Base-by-base conservation (phyloP, 2,113 vertebrate species). In the Apteryx owenii region DNA sequence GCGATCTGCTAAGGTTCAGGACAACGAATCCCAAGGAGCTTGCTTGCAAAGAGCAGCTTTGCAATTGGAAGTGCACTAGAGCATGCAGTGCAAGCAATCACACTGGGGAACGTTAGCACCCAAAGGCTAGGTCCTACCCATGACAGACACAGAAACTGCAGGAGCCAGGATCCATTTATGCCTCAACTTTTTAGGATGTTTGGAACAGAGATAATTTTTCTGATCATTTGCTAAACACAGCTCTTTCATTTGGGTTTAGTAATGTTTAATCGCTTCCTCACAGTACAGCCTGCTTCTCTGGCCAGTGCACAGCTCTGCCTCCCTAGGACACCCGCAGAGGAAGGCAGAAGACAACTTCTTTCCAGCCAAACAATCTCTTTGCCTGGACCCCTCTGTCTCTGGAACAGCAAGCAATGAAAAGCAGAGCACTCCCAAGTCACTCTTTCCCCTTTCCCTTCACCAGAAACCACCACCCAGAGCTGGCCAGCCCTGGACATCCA, bases 81-180 rank as follows among this genome's bases (percentile, higher is more conserved):
- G 64, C 29, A 10, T 20, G 4, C 0, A 0, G 25, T 7, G 54
- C 18, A 15, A n/a, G 16, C n/a, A 61, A 17, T 26, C n/a, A 2
- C 6, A 10, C 22, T 26, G 20, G 5, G 28, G 29, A 48, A 12
- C 6, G 0, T 18, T 3, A 15, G 51, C 66, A 53, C 31, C 84
- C 22, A 3, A 31, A 20, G 46, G 14, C n/a, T 36, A 14, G 13
- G 13, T 19, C 73, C 44, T 10, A 25, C 16, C 33, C 62, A 31
- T 0, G 0, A 28, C 29, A 84, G 28, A 25, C 54, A 25, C 54
- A 7, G 33, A 17, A 70, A 44, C 65, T 25, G 38, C 28, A 19
- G 33, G 25, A 85, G 56, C 28, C 75, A 46, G 28, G 3, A 36
- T 6, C 21, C 42, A 44, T 16, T 26, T 26, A 10, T 8, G 7